Evolutionary conservation across 1,140 invertebrate species (phyloP).

Genomic region (Drosophila ficusphila): DNA sequence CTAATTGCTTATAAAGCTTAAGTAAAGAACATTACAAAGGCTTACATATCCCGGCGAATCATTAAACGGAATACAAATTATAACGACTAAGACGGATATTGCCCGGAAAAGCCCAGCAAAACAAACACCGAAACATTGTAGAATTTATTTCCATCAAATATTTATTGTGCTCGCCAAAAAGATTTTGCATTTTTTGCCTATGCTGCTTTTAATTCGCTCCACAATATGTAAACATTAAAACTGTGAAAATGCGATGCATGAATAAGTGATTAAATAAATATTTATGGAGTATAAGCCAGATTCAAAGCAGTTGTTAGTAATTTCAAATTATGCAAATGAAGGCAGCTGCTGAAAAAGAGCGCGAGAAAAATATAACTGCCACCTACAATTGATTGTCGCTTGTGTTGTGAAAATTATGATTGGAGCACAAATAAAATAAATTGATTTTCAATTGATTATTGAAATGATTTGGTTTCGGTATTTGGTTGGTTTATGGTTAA

Average conservation of each 20-base stretch:
- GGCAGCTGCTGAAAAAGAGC: not conserved
- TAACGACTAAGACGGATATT: not conserved
- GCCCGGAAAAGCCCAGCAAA: not conserved
- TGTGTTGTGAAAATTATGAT: constrained; percentile 15
- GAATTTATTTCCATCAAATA: constrained; percentile 20
- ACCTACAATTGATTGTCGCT: constrained; percentile 13
- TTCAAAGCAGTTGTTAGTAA: constrained; percentile 52
- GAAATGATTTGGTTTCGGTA: constrained; percentile 33
- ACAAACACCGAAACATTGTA: constrained; percentile 15
- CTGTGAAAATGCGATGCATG: constrained; percentile 17
- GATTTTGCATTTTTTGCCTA: not conserved
- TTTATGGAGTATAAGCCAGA: constrained; percentile 40
- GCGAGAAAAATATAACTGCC: not conserved
- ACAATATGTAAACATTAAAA: constrained; percentile 26
- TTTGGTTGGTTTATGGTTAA: constrained; percentile 6
- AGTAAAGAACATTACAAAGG: not conserved
- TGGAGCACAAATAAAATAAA: constrained; percentile 33
- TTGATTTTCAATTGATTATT: constrained; percentile 55
- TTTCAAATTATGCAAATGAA: constrained; percentile 50
- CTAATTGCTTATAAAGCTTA: not conserved
- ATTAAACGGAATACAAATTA: not conserved
- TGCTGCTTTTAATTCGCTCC: not conserved
- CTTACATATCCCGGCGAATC: not conserved
- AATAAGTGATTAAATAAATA: constrained; percentile 42
- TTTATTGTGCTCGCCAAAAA: constrained; percentile 12